A percentile compares a stretch with the other conserved stretches of the same genome.
These are phyloP conservation scores for Ectropis crepuscularia DNA, from an alignment of 2,888 invertebrate species.

Conservation along the genomic window DNA sequence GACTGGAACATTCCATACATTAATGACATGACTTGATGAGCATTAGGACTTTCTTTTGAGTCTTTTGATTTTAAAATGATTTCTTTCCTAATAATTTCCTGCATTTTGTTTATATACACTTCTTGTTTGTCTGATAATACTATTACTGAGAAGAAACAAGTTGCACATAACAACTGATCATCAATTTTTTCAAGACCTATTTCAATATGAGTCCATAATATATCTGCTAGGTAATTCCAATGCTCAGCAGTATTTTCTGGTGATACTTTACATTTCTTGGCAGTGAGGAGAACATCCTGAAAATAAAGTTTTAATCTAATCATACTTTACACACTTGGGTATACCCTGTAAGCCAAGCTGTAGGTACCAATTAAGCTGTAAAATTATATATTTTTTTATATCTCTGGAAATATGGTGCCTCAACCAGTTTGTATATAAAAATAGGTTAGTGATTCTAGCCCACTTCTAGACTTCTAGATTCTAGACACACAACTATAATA, in stretches of 20 bases:
- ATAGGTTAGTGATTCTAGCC: too few relatives aligned
- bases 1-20: constrained; percentile 79
- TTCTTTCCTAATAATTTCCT: constrained; percentile 51
- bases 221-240: constrained; percentile 54
- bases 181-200: constrained; percentile 63
- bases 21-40: constrained; percentile 58
- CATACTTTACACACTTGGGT: neutral
- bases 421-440: too few relatives aligned
- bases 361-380: too few relatives aligned
- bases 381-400: too few relatives aligned
- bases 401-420: neutral
- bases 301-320: constrained; percentile 40
- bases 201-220: constrained; percentile 64
- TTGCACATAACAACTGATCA: constrained; percentile 73
- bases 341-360: too few relatives aligned
- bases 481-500: too few relatives aligned
- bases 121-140: constrained; percentile 52
- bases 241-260: constrained; percentile 37
- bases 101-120: constrained; percentile 54
- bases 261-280: constrained; percentile 47
- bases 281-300: constrained; percentile 61
- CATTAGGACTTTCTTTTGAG: constrained; percentile 43
- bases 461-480: too few relatives aligned
- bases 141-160: constrained; percentile 69
- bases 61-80: constrained; percentile 41